Percentiles rank a stretch among this genome's conserved stretches.
Evolutionary conservation across 2,888 invertebrate genomes (phyloP).

Genomic region (Carterocephalus palaemon): DNA sequence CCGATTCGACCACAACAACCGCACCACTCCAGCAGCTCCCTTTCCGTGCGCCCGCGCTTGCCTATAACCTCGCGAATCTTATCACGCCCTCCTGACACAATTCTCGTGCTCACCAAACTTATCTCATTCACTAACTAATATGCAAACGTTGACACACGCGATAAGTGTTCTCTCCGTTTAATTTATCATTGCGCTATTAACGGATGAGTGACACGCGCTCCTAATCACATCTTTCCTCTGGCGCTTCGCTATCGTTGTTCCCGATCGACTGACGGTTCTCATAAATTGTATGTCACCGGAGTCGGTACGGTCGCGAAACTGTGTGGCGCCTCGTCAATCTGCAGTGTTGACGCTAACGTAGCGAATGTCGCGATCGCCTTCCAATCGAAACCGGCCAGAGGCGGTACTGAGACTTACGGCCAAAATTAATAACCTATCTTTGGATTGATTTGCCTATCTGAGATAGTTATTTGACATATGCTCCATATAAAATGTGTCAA

Average conservation of each 20-base stretch:
- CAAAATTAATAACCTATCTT: no score
- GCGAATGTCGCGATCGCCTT: no score
- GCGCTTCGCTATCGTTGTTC: constrained; percentile 16
- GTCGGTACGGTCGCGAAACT: constrained; percentile 38
- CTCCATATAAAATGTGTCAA: no score
- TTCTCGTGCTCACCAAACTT: constrained; percentile 49
- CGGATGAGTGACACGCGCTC: constrained; percentile 32
- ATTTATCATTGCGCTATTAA: constrained; percentile 41
- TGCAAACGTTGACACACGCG: constrained; percentile 46
- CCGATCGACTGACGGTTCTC: constrained; percentile 29
- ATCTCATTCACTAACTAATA: constrained; percentile 64
- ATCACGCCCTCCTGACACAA: constrained; percentile 44
- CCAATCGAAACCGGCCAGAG: constrained; percentile 47
- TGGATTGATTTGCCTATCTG: no score
- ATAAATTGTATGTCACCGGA: constrained; percentile 45
- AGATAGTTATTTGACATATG: no score
- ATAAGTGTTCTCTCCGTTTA: constrained; percentile 43
- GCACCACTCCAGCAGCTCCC: no score
- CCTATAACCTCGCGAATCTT: constrained; percentile 37
- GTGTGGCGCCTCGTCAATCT: constrained; percentile 54
- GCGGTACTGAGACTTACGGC: no score
- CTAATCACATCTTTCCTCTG: constrained; percentile 44
- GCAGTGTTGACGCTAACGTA: constrained; percentile 36
- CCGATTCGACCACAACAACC: constrained; percentile 32
- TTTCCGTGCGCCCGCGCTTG: no score